Conservation (phyloP, 2,113 vertebrate genomes). For the Lonchura striata region DNA sequence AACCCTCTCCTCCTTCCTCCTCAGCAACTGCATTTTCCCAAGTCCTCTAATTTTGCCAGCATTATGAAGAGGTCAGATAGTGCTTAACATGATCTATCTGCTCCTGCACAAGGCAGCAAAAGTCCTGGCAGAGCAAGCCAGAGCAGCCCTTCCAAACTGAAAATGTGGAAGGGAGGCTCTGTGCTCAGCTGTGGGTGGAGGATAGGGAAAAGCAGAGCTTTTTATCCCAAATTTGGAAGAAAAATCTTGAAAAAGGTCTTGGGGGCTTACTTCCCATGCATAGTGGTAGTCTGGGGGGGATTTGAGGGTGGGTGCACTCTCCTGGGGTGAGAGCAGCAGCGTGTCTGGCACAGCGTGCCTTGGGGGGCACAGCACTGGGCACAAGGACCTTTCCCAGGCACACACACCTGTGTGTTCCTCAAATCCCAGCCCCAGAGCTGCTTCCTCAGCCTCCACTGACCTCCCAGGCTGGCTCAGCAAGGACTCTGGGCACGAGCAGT, state of each 20-base stretch:
- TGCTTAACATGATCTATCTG: not conserved
- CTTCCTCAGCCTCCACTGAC: not conserved
- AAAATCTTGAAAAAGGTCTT: not conserved
- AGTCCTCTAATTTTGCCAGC: not conserved
- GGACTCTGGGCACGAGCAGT: not conserved
- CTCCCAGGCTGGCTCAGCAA: not conserved
- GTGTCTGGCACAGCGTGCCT: not conserved
- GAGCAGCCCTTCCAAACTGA: not conserved
- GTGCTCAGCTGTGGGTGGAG: not conserved
- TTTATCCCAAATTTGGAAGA: not conserved
- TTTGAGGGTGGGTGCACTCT: not conserved
- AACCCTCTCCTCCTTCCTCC: not conserved
- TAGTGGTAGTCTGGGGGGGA: rapidly evolving
- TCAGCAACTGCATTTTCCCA: not conserved
- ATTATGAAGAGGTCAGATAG: not conserved
- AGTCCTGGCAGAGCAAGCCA: not conserved
- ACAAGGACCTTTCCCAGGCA: not conserved
- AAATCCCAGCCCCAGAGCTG: rapidly evolving
- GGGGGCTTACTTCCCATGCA: not conserved
- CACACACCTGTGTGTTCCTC: no score
- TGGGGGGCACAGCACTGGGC: rapidly evolving
- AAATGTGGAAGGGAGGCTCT: not conserved
- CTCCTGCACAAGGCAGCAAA: not conserved
- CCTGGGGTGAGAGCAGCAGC: not conserved
- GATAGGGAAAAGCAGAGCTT: not conserved